Conservation (phyloP, 2,113 vertebrate species). For the Festucalex cinctus region DNA sequence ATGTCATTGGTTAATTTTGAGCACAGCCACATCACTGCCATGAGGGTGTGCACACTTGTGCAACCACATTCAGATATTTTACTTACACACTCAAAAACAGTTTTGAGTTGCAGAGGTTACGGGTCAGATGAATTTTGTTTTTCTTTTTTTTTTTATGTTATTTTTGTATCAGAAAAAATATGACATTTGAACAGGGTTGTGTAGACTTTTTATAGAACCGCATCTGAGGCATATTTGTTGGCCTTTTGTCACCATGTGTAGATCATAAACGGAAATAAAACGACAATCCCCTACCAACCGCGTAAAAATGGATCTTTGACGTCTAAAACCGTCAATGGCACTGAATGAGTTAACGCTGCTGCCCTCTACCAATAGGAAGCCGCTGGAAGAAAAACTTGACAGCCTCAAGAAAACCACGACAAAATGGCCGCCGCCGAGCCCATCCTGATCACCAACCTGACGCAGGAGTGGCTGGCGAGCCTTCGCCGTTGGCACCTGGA, state of each 20-base stretch:
- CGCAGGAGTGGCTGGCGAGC: conserved; percentile 45
- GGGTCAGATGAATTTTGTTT: neutral
- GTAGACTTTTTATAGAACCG: neutral
- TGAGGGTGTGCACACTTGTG: neutral
- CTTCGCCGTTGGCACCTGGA: conserved; percentile 45
- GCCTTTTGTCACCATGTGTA: no score
- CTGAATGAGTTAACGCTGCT: neutral
- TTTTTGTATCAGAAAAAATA: no score
- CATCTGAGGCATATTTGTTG: neutral
- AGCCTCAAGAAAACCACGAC: conserved; percentile 11
- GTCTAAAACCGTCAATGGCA: no score
- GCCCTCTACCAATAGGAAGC: conserved; percentile 25
- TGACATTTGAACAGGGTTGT: neutral
- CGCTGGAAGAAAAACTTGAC: conserved; percentile 1
- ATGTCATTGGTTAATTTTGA: no score
- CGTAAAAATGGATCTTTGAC: no score
- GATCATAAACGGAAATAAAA: no score
- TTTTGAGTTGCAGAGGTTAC: neutral
- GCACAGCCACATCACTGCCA: no score
- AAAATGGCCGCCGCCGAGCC: conserved; percentile 19
- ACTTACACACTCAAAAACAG: no score
- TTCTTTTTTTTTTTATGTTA: no score
- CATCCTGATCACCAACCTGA: conserved; percentile 28
- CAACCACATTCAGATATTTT: neutral
- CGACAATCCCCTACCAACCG: no score